Evolutionary conservation across 2,888 invertebrate genomes (phyloP).

Genomic region (Papilio demoleus): DNA sequence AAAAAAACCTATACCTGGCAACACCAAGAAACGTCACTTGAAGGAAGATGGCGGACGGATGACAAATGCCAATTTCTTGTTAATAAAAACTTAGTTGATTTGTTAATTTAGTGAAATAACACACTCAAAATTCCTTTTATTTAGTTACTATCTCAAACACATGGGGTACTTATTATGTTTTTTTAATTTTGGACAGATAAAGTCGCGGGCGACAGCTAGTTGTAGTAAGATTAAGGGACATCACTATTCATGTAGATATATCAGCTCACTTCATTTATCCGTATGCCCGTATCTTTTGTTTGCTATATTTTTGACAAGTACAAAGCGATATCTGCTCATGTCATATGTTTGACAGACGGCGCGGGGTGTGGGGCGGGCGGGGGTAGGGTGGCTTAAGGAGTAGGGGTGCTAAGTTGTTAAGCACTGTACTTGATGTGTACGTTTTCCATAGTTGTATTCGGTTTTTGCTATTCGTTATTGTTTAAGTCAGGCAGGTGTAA

Average conservation of each 20-base stretch:
- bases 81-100: too few species aligned
- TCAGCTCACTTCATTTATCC: conserved; percentile 83
- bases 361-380: conserved; percentile 48
- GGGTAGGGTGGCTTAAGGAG: conserved; percentile 46
- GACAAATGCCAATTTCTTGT: too few species aligned
- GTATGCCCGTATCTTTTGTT: conserved; percentile 80
- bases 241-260: conserved; percentile 73
- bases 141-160: too few species aligned
- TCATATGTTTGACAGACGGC: conserved; percentile 81
- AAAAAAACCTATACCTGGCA: too few species aligned
- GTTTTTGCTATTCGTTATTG: conserved; percentile 42
- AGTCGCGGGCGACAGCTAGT: too few species aligned
- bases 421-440: conserved; percentile 72
- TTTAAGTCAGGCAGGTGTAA: conserved; percentile 37
- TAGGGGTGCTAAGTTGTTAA: conserved; percentile 77
- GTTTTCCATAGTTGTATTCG: conserved; percentile 48
- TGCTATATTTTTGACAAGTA: conserved; percentile 84
- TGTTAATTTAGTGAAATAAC: too few species aligned
- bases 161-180: too few species aligned
- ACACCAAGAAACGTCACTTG: too few species aligned
- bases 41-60: too few species aligned
- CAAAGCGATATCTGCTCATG: conserved; percentile 82
- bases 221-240: conserved; percentile 54
- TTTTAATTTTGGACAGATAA: too few species aligned
- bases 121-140: too few species aligned